phyloP scores from a whole-genome alignment of 2,797 vertebrate species.

The Coregonus suidteri region DNA sequence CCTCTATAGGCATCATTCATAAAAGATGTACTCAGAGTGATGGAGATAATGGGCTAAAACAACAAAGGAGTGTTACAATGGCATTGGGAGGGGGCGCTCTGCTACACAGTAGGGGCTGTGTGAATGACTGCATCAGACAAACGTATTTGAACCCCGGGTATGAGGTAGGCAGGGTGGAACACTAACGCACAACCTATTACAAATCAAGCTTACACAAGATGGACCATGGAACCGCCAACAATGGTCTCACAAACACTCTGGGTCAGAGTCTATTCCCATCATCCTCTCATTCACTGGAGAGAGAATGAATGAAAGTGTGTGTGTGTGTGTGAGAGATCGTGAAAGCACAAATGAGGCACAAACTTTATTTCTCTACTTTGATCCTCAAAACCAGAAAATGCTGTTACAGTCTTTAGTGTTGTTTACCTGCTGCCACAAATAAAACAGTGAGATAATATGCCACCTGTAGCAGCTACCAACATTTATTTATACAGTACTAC shows the following conservation, averaged over 20 bases:
- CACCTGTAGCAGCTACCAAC: no score
- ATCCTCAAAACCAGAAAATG: no score
- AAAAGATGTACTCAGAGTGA: conserved; percentile 26
- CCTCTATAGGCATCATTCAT: conserved; percentile 16
- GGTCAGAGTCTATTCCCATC: conserved; percentile 52
- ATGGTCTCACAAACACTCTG: conserved; percentile 40
- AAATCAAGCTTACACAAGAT: conserved; percentile 64
- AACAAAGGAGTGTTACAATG: not conserved
- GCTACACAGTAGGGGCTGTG: not conserved
- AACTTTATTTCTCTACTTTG: no score
- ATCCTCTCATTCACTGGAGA: conserved; percentile 6
- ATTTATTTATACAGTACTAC: no score
- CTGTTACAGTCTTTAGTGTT: no score
- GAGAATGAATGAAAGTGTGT: not conserved
- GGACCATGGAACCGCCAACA: conserved; percentile 63
- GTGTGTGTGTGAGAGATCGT: not conserved
- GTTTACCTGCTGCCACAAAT: no score
- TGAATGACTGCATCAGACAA: conserved; percentile 18
- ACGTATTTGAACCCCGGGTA: conserved; percentile 20
- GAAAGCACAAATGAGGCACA: not conserved
- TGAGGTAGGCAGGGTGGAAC: conserved; percentile 20
- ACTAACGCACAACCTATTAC: conserved; percentile 35
- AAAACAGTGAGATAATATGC: no score
- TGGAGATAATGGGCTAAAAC: not conserved
- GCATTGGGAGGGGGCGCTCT: not conserved